Base-by-base conservation (phyloP, 2,888 invertebrate species). In the Ptychoptera contaminata region DNA sequence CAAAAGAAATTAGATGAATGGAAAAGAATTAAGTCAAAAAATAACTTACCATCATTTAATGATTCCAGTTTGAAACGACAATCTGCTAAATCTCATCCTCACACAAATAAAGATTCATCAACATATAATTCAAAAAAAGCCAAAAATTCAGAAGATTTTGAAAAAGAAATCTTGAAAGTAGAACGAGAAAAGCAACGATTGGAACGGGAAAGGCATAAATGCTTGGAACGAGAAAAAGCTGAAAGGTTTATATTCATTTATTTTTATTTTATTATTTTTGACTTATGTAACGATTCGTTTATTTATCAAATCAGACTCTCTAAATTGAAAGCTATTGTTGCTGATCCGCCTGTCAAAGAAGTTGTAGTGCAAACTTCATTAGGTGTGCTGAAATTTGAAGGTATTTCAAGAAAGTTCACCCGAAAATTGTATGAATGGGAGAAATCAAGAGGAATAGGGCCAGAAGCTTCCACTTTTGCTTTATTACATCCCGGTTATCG, bases 361-460 rank as follows among this genome's bases (percentile, higher is more conserved):
- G 79, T 88, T 7, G 67, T 86, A 41, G 83, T 88, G 1, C 82
- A 82, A 57, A 87, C 87, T 0, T 80, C 86, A 0, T 82, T 80
- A 0, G 85, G 88, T 1, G 79, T 85, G 31, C 83, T 86, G 60
- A 76, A 85, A 58, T 87, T 90, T 57, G 80, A 86, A 70, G 85
- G 76, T 9, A 87, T 91, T 52, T 88, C 88, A 0, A 74, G 86
- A 38, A 88, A 88, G 52, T 92, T 92, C 62, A 88, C 90, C 0
- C 78, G 82, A 23, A 88, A 87, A 56, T 70, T 92, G 0, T 88
- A 88, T 61, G 90, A 91, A 60, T 92, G 91, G 91, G 85, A 87
- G 59, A 85, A 86, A 55, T 82, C 85, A n/a, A 70, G 79, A 47
- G 87, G 87, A 2, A 87, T 88, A 46, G 80, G 81, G 0, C 87